Base-by-base conservation (phyloP, 2,797 vertebrate species). In the Gymnothorax reevesii region DNA sequence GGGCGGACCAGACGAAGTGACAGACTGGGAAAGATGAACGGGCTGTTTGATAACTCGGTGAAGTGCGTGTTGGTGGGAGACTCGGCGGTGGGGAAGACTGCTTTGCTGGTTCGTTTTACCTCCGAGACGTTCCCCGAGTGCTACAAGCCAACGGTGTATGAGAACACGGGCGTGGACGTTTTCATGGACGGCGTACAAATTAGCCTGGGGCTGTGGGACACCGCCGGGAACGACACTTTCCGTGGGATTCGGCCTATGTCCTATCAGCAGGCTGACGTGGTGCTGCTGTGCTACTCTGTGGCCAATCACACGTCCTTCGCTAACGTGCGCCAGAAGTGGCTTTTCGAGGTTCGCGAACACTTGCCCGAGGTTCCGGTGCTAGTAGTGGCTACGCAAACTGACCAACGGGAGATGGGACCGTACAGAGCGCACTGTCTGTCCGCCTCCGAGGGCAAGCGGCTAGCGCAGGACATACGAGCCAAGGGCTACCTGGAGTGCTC, bases 51-150 rank as follows among this genome's bases (percentile, higher is more conserved):
- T 91, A 97, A 96, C 88, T 97, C 98, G 0, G 90, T 99, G 88
- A 99, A 99, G 90, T 99, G 98, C 0, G 99, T 99, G 64, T 91
- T 99, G 89, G 98, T 99, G 1, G 99, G 99, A 22, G 98, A 99
- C 94, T 95, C 95, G 0, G 98, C 97, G 0, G 98, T 99, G 57
- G 99, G 99, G 3, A 99, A 99, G 92, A 99, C 98, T 0, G 96
- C 98, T 0, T 94, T 99, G 33, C 90, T 99, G 91, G 97, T 99
- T 59, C 97, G 98, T 88, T 99, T 99, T 92, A 98, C 98, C 55
- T 98, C 98, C 0, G 98, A 99, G 94, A 99, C 97, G 12, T 99
- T 99, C 90, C 99, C 98, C 0, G 98, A 99, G 33, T 86, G 92
- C 83, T 99, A 99, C 91, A 97, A 94, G 92, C 98, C 99, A 77